Percentiles rank a stretch among this genome's conserved stretches.
Evolutionary conservation across 2,797 vertebrate species (phyloP).

Genomic region (Labeo calbasu): DNA sequence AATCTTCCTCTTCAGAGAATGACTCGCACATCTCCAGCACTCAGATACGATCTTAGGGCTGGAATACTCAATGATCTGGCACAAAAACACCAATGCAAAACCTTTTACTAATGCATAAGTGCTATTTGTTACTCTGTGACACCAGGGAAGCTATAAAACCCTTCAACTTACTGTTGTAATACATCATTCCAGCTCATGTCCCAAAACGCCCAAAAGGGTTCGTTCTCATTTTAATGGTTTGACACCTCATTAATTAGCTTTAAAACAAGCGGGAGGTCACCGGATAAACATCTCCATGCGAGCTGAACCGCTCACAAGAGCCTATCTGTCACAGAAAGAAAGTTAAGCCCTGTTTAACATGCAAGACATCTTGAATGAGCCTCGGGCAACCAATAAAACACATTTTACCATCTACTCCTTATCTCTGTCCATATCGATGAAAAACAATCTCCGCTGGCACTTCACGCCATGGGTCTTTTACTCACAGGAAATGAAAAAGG

Average conservation of each 20-base stretch:
- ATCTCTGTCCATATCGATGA: constrained; percentile 33
- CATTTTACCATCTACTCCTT: constrained; percentile 34
- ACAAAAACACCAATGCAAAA: constrained; percentile 1
- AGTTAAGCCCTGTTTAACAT: constrained; percentile 42
- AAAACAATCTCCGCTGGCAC: constrained; percentile 37
- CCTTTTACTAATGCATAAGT: constrained; percentile 2
- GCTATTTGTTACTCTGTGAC: constrained; percentile 13
- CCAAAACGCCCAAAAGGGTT: background rate
- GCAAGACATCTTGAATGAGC: constrained; percentile 29
- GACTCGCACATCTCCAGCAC: constrained; percentile 23
- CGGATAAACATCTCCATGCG: background rate
- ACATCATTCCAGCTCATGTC: background rate
- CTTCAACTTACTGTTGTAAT: background rate
- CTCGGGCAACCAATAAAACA: constrained; percentile 30
- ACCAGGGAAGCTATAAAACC: constrained; percentile 1
- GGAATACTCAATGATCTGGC: constrained; percentile 23
- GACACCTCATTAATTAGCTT: constrained; percentile 17
- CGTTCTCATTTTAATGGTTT: constrained; percentile 10
- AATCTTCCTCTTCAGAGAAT: constrained; percentile 35
- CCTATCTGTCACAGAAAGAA: background rate
- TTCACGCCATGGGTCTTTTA: constrained; percentile 38
- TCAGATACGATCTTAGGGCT: background rate
- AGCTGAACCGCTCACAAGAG: constrained; percentile 2
- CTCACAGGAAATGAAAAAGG: constrained; percentile 49
- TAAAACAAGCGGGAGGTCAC: constrained; percentile 8